Evolutionary conservation across 2,888 invertebrate genomes (phyloP).

Genomic region (Masnerella sp.): DNA sequence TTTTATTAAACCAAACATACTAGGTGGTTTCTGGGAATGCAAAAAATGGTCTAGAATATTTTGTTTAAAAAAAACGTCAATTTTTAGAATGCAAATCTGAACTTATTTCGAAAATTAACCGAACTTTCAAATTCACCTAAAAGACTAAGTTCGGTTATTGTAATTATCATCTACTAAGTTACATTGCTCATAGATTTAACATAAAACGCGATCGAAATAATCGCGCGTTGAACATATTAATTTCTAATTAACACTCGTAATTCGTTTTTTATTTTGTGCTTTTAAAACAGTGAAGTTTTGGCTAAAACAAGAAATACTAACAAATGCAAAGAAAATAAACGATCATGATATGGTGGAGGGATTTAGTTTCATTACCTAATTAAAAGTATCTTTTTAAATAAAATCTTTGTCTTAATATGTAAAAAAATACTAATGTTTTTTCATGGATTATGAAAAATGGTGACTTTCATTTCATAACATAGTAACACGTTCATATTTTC

Average conservation of each 20-base stretch:
- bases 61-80: no score
- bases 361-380: neutral
- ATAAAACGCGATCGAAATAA: conserved; percentile 3
- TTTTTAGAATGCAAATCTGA: no score
- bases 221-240: conserved; percentile 18
- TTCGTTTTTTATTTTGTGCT: conserved; percentile 13
- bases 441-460: no score
- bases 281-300: conserved; percentile 30
- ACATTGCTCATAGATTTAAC: conserved; percentile 2
- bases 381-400: conserved; percentile 9
- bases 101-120: no score
- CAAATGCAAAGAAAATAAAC: conserved; percentile 29
- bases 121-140: no score
- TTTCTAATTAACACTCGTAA: conserved; percentile 16
- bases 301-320: conserved; percentile 26
- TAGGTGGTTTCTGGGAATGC: no score
- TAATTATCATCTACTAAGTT: conserved; percentile 1
- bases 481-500: neutral
- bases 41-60: no score
- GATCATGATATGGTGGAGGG: neutral
- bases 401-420: neutral
- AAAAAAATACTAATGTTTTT: no score
- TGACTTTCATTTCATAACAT: no score
- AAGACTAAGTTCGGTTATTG: conserved; percentile 1
- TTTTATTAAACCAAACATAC: no score